These are phyloP conservation scores for Alethe diademata DNA, from an alignment of 2,113 vertebrate species.

Conservation along the genomic window DNA sequence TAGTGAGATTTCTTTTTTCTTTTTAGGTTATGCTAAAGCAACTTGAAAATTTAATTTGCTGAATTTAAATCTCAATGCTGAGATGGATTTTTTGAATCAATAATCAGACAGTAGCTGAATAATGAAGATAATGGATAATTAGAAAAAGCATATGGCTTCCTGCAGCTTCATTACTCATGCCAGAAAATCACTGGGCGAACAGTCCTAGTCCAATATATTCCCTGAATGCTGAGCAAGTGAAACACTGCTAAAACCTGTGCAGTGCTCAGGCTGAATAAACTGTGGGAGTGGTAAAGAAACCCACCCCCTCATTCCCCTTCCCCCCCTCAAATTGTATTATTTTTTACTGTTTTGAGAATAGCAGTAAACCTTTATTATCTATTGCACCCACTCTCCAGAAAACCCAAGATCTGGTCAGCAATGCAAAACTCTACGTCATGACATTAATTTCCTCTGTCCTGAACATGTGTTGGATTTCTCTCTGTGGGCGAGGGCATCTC, in stretches of 20 bases:
- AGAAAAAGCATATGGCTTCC: background rate
- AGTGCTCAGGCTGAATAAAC: background rate
- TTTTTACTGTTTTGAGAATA: background rate
- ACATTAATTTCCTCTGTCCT: background rate
- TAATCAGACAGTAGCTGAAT: background rate
- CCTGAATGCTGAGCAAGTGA: background rate
- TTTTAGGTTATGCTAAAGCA: background rate
- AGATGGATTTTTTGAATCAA: background rate
- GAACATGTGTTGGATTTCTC: background rate
- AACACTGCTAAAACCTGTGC: background rate
- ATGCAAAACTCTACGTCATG: background rate
- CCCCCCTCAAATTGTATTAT: accelerated
- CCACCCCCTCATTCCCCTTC: background rate
- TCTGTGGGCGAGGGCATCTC: background rate
- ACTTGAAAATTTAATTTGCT: conserved; percentile 24
- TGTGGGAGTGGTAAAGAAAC: background rate
- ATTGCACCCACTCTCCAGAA: background rate
- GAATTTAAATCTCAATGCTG: background rate
- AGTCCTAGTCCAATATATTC: background rate
- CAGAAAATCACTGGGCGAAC: background rate
- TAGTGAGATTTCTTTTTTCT: background rate
- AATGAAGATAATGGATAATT: background rate
- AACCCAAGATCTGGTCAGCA: background rate
- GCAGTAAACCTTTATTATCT: background rate
- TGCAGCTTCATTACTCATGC: background rate